Evolutionary conservation across 1,140 invertebrate genomes (phyloP).

Genomic region (Latrodectus geometricus): DNA sequence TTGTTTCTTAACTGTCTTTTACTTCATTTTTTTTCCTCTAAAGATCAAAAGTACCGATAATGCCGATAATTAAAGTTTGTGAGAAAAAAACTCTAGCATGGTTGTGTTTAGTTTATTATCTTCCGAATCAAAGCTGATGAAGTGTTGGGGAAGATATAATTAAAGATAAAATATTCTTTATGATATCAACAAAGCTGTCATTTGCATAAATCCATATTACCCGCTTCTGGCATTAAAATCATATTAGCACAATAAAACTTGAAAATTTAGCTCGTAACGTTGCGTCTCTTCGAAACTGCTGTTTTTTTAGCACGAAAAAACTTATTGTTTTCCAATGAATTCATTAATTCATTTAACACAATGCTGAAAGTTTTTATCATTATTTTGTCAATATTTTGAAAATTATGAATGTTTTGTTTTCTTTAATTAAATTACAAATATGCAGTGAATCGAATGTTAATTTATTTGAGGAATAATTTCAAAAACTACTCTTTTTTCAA

Average conservation of each 20-base stretch:
- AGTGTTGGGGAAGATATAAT: slow-evolving; percentile 43
- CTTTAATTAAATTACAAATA: too few species aligned
- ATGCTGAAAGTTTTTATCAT: too few species aligned
- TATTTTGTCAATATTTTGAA: too few species aligned
- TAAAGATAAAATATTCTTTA: slow-evolving; percentile 58
- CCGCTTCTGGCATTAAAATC: slow-evolving; percentile 37
- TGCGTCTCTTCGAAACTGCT: too few species aligned
- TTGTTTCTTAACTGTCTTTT: slow-evolving; percentile 61
- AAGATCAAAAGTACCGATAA: slow-evolving; percentile 51
- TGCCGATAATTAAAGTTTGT: slow-evolving; percentile 37
- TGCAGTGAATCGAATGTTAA: too few species aligned
- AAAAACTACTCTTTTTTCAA: too few species aligned
- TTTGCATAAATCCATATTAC: slow-evolving; percentile 55
- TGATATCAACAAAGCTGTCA: slow-evolving; percentile 40
- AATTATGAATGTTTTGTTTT: too few species aligned
- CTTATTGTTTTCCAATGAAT: too few species aligned
- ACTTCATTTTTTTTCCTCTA: slow-evolving; percentile 26
- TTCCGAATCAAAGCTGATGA: slow-evolving; percentile 55
- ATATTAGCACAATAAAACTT: slow-evolving; percentile 56
- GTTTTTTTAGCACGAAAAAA: too few species aligned
- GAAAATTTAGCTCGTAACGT: slow-evolving; percentile 7
- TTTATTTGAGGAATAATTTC: too few species aligned
- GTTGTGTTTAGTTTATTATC: slow-evolving; percentile 37
- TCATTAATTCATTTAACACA: too few species aligned
- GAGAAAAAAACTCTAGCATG: slow-evolving; percentile 24